Evolutionary conservation across 2,888 invertebrate genomes (phyloP).

Genomic region (Ophion slaviceki): DNA sequence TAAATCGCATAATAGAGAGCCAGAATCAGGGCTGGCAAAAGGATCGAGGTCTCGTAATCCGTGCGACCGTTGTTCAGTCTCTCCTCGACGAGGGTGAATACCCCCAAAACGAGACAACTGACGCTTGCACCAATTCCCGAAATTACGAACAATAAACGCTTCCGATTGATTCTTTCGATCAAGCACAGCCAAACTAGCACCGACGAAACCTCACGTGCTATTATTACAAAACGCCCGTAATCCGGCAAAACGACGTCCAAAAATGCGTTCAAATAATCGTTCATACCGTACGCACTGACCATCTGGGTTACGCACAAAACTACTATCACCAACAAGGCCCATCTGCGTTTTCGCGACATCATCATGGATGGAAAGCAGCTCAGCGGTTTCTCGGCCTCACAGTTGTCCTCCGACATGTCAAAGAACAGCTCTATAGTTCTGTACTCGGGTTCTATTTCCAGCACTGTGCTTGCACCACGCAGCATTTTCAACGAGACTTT

Average conservation of each 20-base stretch:
- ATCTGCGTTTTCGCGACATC: slow-evolving; percentile 19
- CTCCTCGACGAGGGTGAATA: slow-evolving; percentile 51
- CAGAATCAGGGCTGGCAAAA: slow-evolving; percentile 57
- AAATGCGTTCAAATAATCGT: slow-evolving; percentile 60
- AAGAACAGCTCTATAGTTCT: slow-evolving; percentile 67
- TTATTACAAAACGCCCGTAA: slow-evolving; percentile 60
- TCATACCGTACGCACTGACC: slow-evolving; percentile 68
- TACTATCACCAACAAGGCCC: slow-evolving; percentile 44
- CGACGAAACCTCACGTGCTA: slow-evolving; percentile 64
- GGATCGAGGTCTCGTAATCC: not conserved
- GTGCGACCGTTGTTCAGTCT: slow-evolving; percentile 6
- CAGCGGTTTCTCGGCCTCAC: not conserved
- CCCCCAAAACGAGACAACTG: slow-evolving; percentile 66
- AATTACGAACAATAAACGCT: slow-evolving; percentile 62
- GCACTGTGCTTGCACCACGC: slow-evolving; percentile 55
- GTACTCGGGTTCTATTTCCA: slow-evolving; percentile 70
- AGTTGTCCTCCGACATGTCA: not conserved
- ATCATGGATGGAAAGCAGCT: not conserved
- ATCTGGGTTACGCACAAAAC: slow-evolving; percentile 69
- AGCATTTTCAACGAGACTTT: slow-evolving; percentile 69
- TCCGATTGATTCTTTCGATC: slow-evolving; percentile 67
- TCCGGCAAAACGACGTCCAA: slow-evolving; percentile 56
- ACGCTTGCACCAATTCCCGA: slow-evolving; percentile 67
- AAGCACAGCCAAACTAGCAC: slow-evolving; percentile 62
- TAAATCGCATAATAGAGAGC: slow-evolving; percentile 69